phyloP scores from a whole-genome alignment of 2,113 vertebrate genomes.

The Cyanoramphus novaezelandiae region DNA sequence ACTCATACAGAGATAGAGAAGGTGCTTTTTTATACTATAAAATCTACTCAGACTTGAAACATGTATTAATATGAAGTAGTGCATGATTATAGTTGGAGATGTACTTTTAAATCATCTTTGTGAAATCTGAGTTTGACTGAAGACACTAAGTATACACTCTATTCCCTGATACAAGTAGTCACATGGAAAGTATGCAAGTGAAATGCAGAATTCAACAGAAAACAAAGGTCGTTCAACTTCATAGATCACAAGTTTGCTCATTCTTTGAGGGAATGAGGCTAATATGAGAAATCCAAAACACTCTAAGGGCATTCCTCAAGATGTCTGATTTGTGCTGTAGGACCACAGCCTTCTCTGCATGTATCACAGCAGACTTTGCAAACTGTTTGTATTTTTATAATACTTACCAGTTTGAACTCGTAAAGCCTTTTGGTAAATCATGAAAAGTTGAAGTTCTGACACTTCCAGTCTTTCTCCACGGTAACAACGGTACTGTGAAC shows the following conservation, averaged over 20 bases:
- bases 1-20: slow-evolving; percentile 27
- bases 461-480: background rate
- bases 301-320: background rate
- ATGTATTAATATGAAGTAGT: slow-evolving; percentile 8
- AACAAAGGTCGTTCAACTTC: background rate
- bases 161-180: background rate
- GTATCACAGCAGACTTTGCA: background rate
- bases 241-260: background rate
- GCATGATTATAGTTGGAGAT: background rate
- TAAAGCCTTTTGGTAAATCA: background rate
- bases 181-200: background rate
- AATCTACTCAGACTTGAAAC: slow-evolving; percentile 28
- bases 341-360: background rate
- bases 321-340: background rate
- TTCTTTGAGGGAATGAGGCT: background rate
- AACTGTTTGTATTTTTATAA: background rate
- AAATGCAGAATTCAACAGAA: background rate
- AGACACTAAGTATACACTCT: background rate
- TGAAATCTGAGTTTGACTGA: background rate
- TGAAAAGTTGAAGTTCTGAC: background rate
- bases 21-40: slow-evolving; percentile 5
- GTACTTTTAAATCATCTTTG: slow-evolving; percentile 8
- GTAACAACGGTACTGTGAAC: background rate
- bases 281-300: background rate
- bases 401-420: background rate